phyloP scores from a whole-genome alignment of 2,797 vertebrate species.

The Enteromius anoplus region DNA sequence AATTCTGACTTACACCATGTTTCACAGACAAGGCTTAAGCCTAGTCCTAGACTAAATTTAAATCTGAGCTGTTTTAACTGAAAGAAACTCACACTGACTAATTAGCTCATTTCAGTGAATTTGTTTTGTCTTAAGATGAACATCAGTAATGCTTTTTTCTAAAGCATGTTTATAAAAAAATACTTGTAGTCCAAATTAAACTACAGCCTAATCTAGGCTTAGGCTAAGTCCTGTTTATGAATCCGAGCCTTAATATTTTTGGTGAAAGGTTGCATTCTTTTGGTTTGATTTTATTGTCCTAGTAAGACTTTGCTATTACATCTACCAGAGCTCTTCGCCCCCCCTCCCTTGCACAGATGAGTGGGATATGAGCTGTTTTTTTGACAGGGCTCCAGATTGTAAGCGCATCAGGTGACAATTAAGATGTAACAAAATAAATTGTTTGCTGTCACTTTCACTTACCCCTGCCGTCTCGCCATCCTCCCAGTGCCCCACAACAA shows the following conservation, averaged over 20 bases:
- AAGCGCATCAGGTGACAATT: constrained; percentile 81
- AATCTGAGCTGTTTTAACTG: too few relatives aligned
- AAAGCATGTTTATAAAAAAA: too few relatives aligned
- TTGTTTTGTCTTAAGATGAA: too few relatives aligned
- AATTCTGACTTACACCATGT: neutral
- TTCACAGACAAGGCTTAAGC: too few relatives aligned
- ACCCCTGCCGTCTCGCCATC: constrained; percentile 67
- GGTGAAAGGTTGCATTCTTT: neutral
- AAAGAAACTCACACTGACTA: too few relatives aligned
- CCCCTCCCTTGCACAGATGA: constrained; percentile 47
- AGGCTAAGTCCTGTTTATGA: too few relatives aligned
- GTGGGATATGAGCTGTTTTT: constrained; percentile 59
- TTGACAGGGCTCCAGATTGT: constrained; percentile 76
- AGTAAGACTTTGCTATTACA: neutral
- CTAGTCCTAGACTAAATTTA: too few relatives aligned
- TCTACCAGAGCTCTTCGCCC: constrained; percentile 41
- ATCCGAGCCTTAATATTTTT: neutral
- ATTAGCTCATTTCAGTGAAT: too few relatives aligned
- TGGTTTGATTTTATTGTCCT: neutral
- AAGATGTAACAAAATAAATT: constrained; percentile 82
- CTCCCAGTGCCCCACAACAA: constrained; percentile 59
- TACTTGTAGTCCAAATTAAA: too few relatives aligned
- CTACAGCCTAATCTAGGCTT: too few relatives aligned
- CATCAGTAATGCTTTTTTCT: too few relatives aligned
- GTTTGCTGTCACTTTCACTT: constrained; percentile 79